Conservation (phyloP, 2,888 invertebrate genomes). For the Hipparchia sbordonii region DNA sequence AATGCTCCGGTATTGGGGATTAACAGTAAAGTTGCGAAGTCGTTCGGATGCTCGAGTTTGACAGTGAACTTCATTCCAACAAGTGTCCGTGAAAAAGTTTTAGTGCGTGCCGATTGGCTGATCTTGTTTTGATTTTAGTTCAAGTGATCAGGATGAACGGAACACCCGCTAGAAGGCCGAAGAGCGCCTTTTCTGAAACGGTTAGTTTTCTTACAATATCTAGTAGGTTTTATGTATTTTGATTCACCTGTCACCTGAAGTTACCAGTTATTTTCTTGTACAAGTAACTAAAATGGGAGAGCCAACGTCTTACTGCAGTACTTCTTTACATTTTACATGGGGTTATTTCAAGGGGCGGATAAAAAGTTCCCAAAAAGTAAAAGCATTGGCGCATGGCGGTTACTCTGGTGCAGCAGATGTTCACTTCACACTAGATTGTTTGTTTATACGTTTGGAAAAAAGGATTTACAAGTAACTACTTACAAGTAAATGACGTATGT, state of each 20-base stretch:
- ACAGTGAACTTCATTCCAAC: constrained; percentile 61
- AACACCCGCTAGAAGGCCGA: constrained; percentile 74
- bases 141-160: constrained; percentile 74
- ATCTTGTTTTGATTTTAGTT: constrained; percentile 61
- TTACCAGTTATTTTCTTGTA: background rate
- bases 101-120: constrained; percentile 64
- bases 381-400: background rate
- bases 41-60: constrained; percentile 56
- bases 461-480: background rate
- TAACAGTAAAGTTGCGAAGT: constrained; percentile 47
- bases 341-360: background rate
- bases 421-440: background rate
- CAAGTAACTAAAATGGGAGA: background rate
- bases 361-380: background rate
- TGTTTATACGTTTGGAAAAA: background rate
- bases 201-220: constrained; percentile 52
- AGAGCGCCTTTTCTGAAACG: constrained; percentile 77
- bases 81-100: constrained; percentile 77
- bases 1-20: constrained; percentile 40
- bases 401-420: constrained; percentile 1
- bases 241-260: background rate
- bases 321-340: background rate
- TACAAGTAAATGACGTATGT: background rate
- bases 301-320: background rate
- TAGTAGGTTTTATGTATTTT: background rate